These are phyloP conservation scores for Pangasius larnaudii DNA, from an alignment of 2,797 vertebrate genomes.

Conservation along the genomic window DNA sequence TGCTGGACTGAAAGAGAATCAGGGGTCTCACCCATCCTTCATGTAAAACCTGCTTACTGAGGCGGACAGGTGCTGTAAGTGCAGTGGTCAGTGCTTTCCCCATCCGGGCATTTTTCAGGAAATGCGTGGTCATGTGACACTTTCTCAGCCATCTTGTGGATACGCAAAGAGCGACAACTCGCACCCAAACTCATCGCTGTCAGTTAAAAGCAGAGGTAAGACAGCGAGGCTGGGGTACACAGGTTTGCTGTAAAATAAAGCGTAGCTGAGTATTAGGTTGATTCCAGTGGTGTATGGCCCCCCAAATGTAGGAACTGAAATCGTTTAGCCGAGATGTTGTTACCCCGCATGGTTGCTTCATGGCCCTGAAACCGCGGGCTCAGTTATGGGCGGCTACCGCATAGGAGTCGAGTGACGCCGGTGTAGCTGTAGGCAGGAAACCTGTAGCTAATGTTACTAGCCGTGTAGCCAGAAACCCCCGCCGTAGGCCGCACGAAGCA, in stretches of 20 bases:
- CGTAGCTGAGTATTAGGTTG: constrained; percentile 40
- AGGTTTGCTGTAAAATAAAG: constrained; percentile 50
- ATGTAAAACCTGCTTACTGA: neutral
- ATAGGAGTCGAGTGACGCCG: constrained; percentile 59
- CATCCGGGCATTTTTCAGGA: constrained; percentile 63
- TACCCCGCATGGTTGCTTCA: constrained; percentile 65
- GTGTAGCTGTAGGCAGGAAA: constrained; percentile 51
- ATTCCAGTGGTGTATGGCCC: constrained; percentile 47
- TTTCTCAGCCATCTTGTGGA: constrained; percentile 83
- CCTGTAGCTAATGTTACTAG: constrained; percentile 20
- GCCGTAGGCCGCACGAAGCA: constrained; percentile 45
- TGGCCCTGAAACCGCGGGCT: constrained; percentile 73
- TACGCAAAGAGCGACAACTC: constrained; percentile 78
- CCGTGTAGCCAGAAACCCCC: neutral
- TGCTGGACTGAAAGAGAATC: neutral
- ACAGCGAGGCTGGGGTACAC: constrained; percentile 70
- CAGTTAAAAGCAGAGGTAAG: constrained; percentile 83
- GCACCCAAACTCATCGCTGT: constrained; percentile 83
- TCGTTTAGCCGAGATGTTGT: constrained; percentile 56
- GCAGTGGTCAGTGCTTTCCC: neutral
- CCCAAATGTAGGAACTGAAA: constrained; percentile 34
- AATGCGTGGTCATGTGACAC: constrained; percentile 77
- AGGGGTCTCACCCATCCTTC: neutral
- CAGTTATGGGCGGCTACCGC: constrained; percentile 52
- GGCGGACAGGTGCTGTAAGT: neutral